Evolutionary conservation across 2,797 vertebrate species (phyloP).

Genomic region (Pangasius macronema): DNA sequence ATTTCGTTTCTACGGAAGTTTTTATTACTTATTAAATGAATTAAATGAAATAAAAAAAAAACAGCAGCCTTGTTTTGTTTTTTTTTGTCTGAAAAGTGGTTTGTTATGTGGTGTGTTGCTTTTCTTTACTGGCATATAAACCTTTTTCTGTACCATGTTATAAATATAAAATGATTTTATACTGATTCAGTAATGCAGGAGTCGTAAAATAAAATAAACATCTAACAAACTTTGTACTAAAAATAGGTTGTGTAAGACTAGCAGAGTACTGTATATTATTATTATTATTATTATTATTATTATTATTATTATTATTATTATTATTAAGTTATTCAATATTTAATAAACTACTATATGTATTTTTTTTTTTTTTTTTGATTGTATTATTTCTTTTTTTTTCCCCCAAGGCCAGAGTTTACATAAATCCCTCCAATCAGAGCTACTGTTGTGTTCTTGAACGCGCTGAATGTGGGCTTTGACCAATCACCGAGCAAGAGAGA

Average conservation of each 20-base stretch:
- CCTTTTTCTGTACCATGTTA: not conserved
- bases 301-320: too few relatives aligned
- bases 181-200: not conserved
- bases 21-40: not conserved
- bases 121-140: not conserved
- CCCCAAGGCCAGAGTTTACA: not conserved
- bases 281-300: not conserved
- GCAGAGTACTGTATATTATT: not conserved
- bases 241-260: not conserved
- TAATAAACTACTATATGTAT: not conserved
- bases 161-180: not conserved
- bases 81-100: not conserved
- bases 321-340: too few relatives aligned
- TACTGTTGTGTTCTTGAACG: constrained; percentile 49
- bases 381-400: not conserved
- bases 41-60: not conserved
- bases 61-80: not conserved
- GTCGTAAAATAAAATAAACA: not conserved
- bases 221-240: not conserved
- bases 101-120: not conserved
- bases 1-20: too few relatives aligned
- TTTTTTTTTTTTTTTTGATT: not conserved
- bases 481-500: constrained; percentile 37
- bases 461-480: constrained; percentile 32
- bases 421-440: constrained; percentile 49